phyloP scores from a whole-genome alignment of 2,113 vertebrate genomes.

The Lepisosteus osseus region DNA sequence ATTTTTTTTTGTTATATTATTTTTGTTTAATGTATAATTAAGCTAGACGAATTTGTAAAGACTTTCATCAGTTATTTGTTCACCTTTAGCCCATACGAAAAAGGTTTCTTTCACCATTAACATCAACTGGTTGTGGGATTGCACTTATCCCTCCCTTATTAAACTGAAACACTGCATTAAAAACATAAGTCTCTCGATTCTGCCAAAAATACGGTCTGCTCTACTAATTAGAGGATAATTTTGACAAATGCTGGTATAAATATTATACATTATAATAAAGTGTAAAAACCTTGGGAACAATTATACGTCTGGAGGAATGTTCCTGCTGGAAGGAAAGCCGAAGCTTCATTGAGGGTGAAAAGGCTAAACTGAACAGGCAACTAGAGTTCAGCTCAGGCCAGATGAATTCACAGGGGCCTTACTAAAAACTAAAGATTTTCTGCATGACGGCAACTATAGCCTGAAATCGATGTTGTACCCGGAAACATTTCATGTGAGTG shows the following conservation, averaged over 20 bases:
- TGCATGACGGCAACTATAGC: not conserved
- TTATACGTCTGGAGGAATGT: constrained; percentile 13
- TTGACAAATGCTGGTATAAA: constrained; percentile 4
- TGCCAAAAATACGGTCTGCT: not conserved
- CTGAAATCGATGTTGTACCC: not conserved
- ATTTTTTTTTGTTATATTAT: too few relatives aligned
- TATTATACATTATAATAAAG: constrained; percentile 21
- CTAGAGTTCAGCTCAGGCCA: constrained; percentile 11
- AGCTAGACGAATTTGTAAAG: too few relatives aligned
- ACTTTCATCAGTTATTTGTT: too few relatives aligned
- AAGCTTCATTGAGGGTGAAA: not conserved
- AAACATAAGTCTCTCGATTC: not conserved
- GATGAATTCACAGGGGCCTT: not conserved
- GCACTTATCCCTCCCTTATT: too few relatives aligned
- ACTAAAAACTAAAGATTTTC: not conserved
- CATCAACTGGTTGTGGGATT: too few relatives aligned
- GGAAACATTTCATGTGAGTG: constrained; percentile 16
- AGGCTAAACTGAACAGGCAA: constrained; percentile 8
- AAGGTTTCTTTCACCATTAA: too few relatives aligned
- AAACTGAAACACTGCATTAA: too few relatives aligned
- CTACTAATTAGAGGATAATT: constrained; percentile 1
- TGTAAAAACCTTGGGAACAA: constrained; percentile 12
- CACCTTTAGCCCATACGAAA: too few relatives aligned
- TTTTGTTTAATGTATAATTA: too few relatives aligned
- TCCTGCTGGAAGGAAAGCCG: constrained; percentile 3